Evolutionary conservation across 2,113 vertebrate species (phyloP).

Genomic region (Gallinago paraguaiae): DNA sequence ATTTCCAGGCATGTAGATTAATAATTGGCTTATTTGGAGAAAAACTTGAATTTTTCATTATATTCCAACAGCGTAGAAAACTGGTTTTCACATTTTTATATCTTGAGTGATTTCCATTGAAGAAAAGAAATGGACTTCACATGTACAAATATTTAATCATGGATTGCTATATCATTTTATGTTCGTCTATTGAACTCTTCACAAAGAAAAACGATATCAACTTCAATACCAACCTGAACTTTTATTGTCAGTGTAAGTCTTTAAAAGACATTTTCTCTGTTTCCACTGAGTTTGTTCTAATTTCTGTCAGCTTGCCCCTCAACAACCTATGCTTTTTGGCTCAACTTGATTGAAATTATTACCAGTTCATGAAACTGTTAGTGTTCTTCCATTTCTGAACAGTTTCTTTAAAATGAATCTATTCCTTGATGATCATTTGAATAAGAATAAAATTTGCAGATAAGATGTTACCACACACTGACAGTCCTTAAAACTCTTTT

Average conservation of each 20-base stretch:
- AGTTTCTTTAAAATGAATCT: neutral
- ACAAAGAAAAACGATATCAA: neutral
- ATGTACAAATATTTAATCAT: neutral
- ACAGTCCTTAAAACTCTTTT: neutral
- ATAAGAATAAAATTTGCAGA: neutral
- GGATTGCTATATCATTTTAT: neutral
- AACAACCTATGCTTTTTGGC: neutral
- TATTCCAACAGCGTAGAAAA: neutral
- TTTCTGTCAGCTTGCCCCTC: neutral
- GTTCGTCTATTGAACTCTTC: neutral
- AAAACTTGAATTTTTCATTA: neutral
- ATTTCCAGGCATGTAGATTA: neutral
- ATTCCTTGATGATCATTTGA: neutral
- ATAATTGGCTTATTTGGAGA: neutral
- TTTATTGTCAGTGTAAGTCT: neutral
- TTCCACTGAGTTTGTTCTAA: neutral
- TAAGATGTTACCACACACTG: neutral
- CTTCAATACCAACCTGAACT: neutral
- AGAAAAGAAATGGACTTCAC: neutral
- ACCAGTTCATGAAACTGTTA: neutral
- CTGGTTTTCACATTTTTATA: neutral
- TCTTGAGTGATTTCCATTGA: neutral
- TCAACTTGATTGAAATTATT: neutral
- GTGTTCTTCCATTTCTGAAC: neutral
- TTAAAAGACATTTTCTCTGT: neutral